Conservation (phyloP, 1,140 invertebrate species). For the Bradysia coprophila region DNA sequence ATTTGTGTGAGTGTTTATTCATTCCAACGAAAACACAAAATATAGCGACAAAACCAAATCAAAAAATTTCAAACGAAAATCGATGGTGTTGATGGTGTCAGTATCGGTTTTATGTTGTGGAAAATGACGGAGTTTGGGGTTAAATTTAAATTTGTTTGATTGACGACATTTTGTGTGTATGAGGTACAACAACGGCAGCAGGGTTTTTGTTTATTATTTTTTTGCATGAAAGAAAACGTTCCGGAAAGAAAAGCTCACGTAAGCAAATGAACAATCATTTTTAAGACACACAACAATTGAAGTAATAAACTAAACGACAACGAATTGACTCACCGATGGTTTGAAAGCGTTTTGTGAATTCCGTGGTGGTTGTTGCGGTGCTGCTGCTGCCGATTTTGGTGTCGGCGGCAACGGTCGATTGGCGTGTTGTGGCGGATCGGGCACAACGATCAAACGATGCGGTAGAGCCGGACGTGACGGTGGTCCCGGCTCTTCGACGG, state of each 20-base stretch:
- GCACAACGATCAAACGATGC: slow-evolving; percentile 68
- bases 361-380: slow-evolving; percentile 49
- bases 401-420: slow-evolving; percentile 69
- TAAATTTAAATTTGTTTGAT: too few species aligned
- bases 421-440: slow-evolving; percentile 35
- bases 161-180: neutral
- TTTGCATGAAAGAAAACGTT: neutral
- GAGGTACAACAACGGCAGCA: neutral
- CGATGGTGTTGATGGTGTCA: too few species aligned
- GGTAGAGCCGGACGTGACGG: slow-evolving; percentile 69
- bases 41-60: slow-evolving; percentile 10
- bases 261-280: neutral
- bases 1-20: too few species aligned
- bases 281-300: neutral
- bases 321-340: slow-evolving; percentile 43
- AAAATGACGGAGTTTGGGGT: neutral
- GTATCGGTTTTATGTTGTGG: neutral
- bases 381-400: slow-evolving; percentile 28
- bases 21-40: slow-evolving; percentile 18
- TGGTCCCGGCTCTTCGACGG: slow-evolving; percentile 58
- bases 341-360: slow-evolving; percentile 65
- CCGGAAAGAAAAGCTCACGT: neutral
- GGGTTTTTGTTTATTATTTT: neutral
- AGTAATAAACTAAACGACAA: neutral
- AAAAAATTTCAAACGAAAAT: slow-evolving; percentile 5